A percentile compares a stretch with the other conserved stretches of the same genome.
Conservation (phyloP, 2,797 vertebrate species). For the Xenopus petersii region DNA sequence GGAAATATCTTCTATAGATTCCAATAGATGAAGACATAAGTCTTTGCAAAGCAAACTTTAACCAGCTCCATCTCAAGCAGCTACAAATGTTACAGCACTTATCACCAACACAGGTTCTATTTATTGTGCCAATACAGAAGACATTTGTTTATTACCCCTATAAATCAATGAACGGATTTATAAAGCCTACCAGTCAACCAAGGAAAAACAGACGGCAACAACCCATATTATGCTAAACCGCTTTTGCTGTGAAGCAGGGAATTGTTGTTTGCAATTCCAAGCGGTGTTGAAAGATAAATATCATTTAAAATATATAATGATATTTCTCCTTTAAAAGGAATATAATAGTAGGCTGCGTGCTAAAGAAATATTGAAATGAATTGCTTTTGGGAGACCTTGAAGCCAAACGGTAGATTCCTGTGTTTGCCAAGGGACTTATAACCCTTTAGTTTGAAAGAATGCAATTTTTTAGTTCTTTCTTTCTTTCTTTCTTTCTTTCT, state of each 20-base stretch:
- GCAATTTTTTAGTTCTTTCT: conserved; percentile 21
- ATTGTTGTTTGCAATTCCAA: neutral
- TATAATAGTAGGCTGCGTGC: neutral
- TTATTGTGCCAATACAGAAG: too few relatives aligned
- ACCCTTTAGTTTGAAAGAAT: conserved; percentile 23
- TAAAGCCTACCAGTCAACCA: too few relatives aligned
- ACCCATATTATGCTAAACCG: too few relatives aligned
- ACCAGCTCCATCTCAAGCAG: too few relatives aligned
- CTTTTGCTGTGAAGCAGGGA: neutral
- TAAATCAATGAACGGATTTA: too few relatives aligned
- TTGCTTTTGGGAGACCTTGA: neutral
- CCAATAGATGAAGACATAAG: too few relatives aligned
- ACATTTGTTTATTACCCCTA: too few relatives aligned
- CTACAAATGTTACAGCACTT: too few relatives aligned
- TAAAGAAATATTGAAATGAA: neutral
- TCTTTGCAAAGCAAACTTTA: too few relatives aligned
- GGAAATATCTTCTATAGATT: too few relatives aligned
- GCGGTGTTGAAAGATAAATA: neutral
- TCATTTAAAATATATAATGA: neutral
- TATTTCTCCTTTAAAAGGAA: neutral
- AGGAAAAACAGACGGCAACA: too few relatives aligned
- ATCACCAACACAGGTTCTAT: too few relatives aligned
- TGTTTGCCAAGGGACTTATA: conserved; percentile 19
- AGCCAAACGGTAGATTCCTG: neutral
- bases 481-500: conserved; percentile 3